A percentile compares a stretch with the other conserved stretches of the same genome.
phyloP scores from a whole-genome alignment of 1,140 invertebrate species.

The Drosophila auraria region DNA sequence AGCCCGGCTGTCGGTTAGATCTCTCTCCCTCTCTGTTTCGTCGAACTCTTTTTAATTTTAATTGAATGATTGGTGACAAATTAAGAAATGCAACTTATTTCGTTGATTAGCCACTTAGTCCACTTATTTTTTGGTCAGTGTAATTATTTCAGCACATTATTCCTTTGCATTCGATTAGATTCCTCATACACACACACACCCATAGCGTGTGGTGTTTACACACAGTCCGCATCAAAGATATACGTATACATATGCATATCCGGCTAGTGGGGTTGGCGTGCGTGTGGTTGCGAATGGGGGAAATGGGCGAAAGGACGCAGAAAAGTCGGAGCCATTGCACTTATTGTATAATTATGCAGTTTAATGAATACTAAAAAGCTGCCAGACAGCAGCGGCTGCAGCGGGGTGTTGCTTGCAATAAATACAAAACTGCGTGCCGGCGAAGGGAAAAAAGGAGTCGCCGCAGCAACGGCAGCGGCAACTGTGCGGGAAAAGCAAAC shows the following conservation, averaged over 20 bases:
- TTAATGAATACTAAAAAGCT: slow-evolving; percentile 82
- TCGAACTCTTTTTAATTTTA: no score
- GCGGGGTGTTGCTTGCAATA: slow-evolving; percentile 48
- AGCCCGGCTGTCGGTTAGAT: no score
- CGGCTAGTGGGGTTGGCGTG: not conserved
- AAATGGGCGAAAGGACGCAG: slow-evolving; percentile 15
- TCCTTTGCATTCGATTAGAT: slow-evolving; percentile 38
- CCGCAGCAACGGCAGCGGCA: slow-evolving; percentile 1
- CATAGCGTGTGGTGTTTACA: slow-evolving; percentile 10
- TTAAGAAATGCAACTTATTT: no score
- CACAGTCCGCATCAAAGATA: slow-evolving; percentile 29
- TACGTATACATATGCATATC: slow-evolving; percentile 9
- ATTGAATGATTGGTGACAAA: no score
- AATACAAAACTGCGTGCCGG: slow-evolving; percentile 56
- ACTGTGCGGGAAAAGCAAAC: slow-evolving; percentile 35
- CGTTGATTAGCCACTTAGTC: not conserved
- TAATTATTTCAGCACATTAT: slow-evolving; percentile 14
- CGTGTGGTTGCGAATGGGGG: not conserved
- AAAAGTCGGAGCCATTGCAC: slow-evolving; percentile 70
- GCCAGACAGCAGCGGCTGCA: slow-evolving; percentile 19
- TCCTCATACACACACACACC: slow-evolving; percentile 21
- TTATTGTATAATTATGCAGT: slow-evolving; percentile 83
- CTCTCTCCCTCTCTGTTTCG: no score
- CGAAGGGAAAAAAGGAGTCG: slow-evolving; percentile 10
- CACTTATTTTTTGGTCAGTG: not conserved